These are phyloP conservation scores for Syritta pipiens DNA, from an alignment of 2,888 invertebrate species.

Conservation along the genomic window DNA sequence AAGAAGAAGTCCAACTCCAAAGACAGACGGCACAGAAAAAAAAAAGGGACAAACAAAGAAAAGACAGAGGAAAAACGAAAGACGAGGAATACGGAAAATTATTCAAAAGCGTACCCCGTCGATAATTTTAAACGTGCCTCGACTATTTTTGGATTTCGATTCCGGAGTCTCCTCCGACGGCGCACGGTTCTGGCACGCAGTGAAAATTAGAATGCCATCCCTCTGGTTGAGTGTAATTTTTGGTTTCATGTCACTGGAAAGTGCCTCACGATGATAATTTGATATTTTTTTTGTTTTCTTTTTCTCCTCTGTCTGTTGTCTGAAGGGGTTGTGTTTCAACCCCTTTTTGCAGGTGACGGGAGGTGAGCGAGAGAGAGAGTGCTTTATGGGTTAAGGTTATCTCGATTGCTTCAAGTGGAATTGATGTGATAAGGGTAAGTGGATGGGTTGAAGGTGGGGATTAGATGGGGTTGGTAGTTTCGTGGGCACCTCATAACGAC, in stretches of 20 bases:
- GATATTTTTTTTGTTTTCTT: constrained; percentile 15
- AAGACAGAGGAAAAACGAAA: background rate
- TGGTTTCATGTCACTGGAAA: constrained; percentile 25
- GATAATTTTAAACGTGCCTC: constrained; percentile 41
- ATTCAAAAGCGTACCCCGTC: constrained; percentile 22
- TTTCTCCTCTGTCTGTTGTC: background rate
- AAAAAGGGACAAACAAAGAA: background rate
- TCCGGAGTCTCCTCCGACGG: background rate
- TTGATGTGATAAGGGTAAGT: constrained; percentile 23
- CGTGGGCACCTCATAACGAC: no score
- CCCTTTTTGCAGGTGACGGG: background rate
- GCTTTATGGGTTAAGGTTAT: constrained; percentile 35
- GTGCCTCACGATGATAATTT: constrained; percentile 35
- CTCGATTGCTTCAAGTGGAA: background rate
- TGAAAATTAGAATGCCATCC: constrained; percentile 23
- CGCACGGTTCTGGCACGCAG: constrained; percentile 9
- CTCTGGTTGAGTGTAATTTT: constrained; percentile 25
- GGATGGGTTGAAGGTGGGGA: background rate
- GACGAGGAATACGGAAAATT: constrained; percentile 1
- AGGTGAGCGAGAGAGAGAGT: background rate
- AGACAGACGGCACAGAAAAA: background rate
- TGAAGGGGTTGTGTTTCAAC: background rate
- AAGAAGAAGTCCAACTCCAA: constrained; percentile 11
- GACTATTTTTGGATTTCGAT: constrained; percentile 38
- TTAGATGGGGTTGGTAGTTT: no score